phyloP scores from a whole-genome alignment of 64 coral and sea anemone genomes.

The Porites australiensis region DNA sequence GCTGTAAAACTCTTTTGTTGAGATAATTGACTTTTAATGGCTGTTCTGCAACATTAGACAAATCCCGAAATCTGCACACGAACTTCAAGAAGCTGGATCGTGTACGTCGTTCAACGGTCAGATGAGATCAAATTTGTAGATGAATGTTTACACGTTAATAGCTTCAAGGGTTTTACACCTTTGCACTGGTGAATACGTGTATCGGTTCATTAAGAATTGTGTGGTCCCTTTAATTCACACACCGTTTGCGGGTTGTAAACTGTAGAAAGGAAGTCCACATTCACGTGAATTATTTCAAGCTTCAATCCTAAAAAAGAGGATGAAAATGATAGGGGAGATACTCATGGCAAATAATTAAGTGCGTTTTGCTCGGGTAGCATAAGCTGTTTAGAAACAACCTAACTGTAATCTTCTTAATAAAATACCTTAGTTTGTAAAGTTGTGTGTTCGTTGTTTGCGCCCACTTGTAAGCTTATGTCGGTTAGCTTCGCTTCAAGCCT shows the following conservation, averaged over 20 bases:
- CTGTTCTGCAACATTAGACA: background rate
- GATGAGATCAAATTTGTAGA: background rate
- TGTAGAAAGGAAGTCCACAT: background rate
- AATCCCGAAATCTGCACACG: background rate
- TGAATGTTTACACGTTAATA: background rate
- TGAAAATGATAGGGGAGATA: background rate
- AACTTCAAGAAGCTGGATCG: no score
- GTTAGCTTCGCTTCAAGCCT: conserved; percentile 39
- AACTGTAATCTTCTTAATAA: background rate
- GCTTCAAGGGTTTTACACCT: background rate
- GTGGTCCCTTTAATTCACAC: background rate
- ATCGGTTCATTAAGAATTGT: background rate
- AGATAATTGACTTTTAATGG: conserved; percentile 37
- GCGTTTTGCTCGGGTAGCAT: background rate
- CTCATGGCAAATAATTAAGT: background rate
- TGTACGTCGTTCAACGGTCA: background rate
- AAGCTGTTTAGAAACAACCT: background rate
- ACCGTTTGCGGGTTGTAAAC: conserved; percentile 6
- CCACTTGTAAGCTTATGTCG: conserved; percentile 6
- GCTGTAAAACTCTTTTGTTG: conserved; percentile 7
- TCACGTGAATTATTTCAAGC: background rate
- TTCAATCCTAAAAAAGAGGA: background rate
- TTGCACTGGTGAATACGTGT: background rate
- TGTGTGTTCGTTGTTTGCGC: background rate
- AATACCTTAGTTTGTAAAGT: background rate